Evolutionary conservation across 2,888 invertebrate genomes (phyloP), one percentile per base, ranked within the genome.

Genomic region (Lacanobia wlatinum): DNA sequence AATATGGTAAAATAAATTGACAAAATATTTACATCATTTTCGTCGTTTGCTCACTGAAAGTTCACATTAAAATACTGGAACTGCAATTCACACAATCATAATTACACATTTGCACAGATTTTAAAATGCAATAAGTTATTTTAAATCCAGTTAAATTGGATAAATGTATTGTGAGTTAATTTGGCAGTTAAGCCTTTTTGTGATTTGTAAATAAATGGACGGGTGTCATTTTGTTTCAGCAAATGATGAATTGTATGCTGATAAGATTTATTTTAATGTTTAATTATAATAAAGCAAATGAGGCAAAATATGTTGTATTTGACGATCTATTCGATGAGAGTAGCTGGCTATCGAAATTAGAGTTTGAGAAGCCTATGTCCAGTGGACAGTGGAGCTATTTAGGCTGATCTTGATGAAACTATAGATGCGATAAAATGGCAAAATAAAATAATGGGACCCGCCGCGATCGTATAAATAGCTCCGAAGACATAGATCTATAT

Each of bases 1-100:
- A n/a, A n/a, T n/a, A n/a, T n/a, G n/a, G n/a, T n/a, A n/a, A n/a
- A n/a, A n/a, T n/a, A 67, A 67, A 46, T 38, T 43, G 9, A 14
- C 50, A 50, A 9, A 77, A 73, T 59, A 76, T 76, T 76, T 43
- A 46, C 14, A 58, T 52, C 16, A 58, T 76, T 69, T 40, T 28
- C 38, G 43, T 34, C 4, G 23, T 58, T 46, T 16, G 38, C 58
- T 67, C 10, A 52, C 46, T 58, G 50, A 70, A 52, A 48, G 0
- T 52, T 52, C 43, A 43, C 23, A 56, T n/a, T n/a, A 14, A 38
- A 78, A 62, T 58, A 34, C 18, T 53, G 61, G 48, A 79, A 75
- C 50, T 62, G 34, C 23, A 10, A 52, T 62, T 53, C 12, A 18
- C n/a, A 69, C 14, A 6, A 55, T 62, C 40, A 63, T 59, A 48